Conservation (phyloP, 2,888 invertebrate genomes). For the Pammene aurita region DNA sequence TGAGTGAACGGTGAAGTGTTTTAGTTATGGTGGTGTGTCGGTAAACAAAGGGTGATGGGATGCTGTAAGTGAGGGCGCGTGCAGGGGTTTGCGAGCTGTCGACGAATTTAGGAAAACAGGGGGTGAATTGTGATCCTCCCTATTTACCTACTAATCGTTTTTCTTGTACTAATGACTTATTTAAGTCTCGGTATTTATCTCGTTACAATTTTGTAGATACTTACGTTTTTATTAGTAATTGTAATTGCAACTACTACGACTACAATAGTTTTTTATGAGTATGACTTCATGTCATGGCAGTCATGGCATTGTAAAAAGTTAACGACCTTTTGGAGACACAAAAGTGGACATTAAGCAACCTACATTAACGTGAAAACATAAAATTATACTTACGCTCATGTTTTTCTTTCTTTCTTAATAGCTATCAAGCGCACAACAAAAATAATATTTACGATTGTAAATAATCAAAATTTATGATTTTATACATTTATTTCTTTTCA, state of each 20-base stretch:
- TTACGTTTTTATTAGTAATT: too few species aligned
- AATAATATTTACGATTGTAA: neutral
- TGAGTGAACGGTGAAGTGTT: slow-evolving; percentile 43
- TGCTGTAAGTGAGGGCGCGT: slow-evolving; percentile 64
- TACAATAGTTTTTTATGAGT: slow-evolving; percentile 13
- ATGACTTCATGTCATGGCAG: slow-evolving; percentile 19
- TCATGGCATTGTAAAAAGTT: slow-evolving; percentile 24
- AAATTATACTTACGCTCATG: neutral
- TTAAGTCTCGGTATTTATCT: neutral
- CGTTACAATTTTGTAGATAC: neutral
- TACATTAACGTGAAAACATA: slow-evolving; percentile 29
- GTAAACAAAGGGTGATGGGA: slow-evolving; percentile 51
- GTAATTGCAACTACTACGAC: neutral
- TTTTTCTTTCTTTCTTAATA: too few species aligned
- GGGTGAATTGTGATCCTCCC: slow-evolving; percentile 9
- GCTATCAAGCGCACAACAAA: too few species aligned
- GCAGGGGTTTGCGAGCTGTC: slow-evolving; percentile 59
- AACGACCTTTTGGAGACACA: slow-evolving; percentile 26
- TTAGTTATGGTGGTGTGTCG: slow-evolving; percentile 48
- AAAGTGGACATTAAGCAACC: slow-evolving; percentile 2
- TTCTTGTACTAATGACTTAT: slow-evolving; percentile 12
- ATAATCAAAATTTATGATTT: neutral
- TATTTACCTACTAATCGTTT: slow-evolving; percentile 24
- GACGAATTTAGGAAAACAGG: slow-evolving; percentile 47
- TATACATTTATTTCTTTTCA: too few species aligned